phyloP scores from a whole-genome alignment of 2,888 invertebrate species.

The Antheraea assamensis region DNA sequence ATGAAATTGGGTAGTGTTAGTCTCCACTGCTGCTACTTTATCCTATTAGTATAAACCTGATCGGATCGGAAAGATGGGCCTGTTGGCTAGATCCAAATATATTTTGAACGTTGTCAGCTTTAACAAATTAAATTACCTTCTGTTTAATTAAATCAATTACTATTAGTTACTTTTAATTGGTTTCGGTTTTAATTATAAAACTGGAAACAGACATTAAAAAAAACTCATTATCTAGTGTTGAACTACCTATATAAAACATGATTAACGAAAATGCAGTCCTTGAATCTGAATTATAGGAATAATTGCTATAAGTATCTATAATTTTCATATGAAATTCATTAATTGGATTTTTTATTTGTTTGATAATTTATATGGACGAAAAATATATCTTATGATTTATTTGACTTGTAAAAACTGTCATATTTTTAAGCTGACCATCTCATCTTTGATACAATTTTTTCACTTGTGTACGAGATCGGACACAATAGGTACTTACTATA shows the following conservation, averaged over 20 bases:
- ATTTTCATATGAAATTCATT: neutral
- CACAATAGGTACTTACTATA: neutral
- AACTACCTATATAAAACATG: neutral
- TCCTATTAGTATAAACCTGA: too few relatives aligned
- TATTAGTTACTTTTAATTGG: neutral
- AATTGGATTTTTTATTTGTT: neutral
- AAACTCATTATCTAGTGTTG: neutral
- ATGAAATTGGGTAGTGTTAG: too few relatives aligned
- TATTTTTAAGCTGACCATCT: neutral
- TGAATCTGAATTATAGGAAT: neutral
- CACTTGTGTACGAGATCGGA: neutral
- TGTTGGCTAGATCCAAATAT: too few relatives aligned
- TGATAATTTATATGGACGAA: neutral
- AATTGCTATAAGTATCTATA: neutral
- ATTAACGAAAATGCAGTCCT: neutral
- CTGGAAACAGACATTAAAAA: neutral
- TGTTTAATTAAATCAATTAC: neutral
- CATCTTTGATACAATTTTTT: neutral
- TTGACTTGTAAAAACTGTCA: neutral
- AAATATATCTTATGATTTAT: neutral
- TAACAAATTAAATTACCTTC: neutral
- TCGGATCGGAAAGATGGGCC: too few relatives aligned
- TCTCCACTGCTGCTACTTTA: too few relatives aligned
- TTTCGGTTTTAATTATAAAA: neutral
- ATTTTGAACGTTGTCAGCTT: too few relatives aligned